Conservation (phyloP, 2,888 invertebrate genomes). For the Hybos culiciformis region DNA sequence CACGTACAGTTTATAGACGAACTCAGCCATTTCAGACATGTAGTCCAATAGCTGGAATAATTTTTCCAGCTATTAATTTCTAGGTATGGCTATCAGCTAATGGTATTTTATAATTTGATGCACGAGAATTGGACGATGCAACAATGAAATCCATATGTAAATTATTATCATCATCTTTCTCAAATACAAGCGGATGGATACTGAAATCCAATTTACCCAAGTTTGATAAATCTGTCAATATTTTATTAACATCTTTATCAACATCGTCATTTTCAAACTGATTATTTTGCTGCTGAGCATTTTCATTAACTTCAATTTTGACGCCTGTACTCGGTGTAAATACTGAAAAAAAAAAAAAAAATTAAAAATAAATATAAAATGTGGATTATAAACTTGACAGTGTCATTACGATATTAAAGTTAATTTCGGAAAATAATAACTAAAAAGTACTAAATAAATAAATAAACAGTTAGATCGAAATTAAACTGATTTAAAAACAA, state of each 20-base stretch:
- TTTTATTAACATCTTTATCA: slow-evolving; percentile 53
- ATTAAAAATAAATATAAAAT: no score
- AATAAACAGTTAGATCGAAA: no score
- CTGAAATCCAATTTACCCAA: slow-evolving; percentile 40
- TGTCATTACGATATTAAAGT: no score
- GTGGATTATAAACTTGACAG: no score
- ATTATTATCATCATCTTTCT: slow-evolving; percentile 96
- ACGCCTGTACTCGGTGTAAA: slow-evolving; percentile 90
- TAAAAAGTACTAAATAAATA: no score
- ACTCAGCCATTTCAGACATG: slow-evolving; percentile 92
- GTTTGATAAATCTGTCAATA: slow-evolving; percentile 50
- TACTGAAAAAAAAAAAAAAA: no score
- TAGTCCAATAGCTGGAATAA: slow-evolving; percentile 99
- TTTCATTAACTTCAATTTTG: slow-evolving; percentile 91
- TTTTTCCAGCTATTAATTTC: slow-evolving; percentile 86
- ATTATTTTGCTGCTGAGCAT: slow-evolving; percentile 55
- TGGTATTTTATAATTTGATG: slow-evolving; percentile 91
- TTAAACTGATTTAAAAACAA: no score
- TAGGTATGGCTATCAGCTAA: slow-evolving; percentile 88
- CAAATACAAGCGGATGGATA: slow-evolving; percentile 85
- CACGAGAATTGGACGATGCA: slow-evolving; percentile 90
- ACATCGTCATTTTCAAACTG: slow-evolving; percentile 37
- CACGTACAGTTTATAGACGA: slow-evolving; percentile 86
- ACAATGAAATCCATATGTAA: slow-evolving; percentile 99
- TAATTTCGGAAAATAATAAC: no score